Percentiles rank a stretch among this genome's conserved stretches.
phyloP scores from a whole-genome alignment of 2,797 vertebrate species.

The Clarias fuscus region DNA sequence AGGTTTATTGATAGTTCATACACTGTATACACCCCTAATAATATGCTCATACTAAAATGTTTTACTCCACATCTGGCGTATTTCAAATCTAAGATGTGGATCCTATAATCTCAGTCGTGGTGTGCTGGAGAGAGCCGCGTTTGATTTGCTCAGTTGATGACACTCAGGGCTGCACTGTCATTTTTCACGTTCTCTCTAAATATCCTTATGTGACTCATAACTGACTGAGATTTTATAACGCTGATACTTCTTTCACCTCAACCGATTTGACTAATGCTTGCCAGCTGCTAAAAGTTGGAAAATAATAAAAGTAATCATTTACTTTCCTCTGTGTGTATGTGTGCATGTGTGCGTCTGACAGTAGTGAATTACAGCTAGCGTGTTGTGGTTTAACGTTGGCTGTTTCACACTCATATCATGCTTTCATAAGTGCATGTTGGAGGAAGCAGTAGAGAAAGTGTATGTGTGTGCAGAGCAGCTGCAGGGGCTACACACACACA shows the following conservation, averaged over 20 bases:
- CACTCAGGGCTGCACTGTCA: background rate
- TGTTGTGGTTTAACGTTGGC: conserved; percentile 57
- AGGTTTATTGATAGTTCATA: background rate
- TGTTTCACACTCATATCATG: conserved; percentile 47
- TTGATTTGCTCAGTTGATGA: conserved; percentile 6
- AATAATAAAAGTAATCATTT: conserved; percentile 38
- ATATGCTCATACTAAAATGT: background rate
- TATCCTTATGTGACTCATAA: conserved; percentile 40
- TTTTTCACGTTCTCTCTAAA: conserved; percentile 12
- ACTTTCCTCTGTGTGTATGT: background rate
- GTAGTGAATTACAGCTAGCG: conserved; percentile 31
- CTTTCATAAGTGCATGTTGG: conserved; percentile 50
- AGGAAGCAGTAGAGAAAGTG: conserved; percentile 55
- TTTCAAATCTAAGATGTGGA: background rate
- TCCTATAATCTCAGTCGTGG: background rate
- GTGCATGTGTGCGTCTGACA: conserved; percentile 30
- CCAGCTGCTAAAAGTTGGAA: conserved; percentile 25
- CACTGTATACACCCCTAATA: background rate
- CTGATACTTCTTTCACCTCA: background rate
- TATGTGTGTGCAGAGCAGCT: conserved; percentile 51
- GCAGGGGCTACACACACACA: conserved; percentile 5
- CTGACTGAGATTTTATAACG: conserved; percentile 33
- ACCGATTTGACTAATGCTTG: conserved; percentile 29
- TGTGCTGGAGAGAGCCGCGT: background rate
- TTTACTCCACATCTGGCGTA: background rate